Evolutionary conservation across 2,797 vertebrate species (phyloP).

Genomic region (Spinus olivaceus): DNA sequence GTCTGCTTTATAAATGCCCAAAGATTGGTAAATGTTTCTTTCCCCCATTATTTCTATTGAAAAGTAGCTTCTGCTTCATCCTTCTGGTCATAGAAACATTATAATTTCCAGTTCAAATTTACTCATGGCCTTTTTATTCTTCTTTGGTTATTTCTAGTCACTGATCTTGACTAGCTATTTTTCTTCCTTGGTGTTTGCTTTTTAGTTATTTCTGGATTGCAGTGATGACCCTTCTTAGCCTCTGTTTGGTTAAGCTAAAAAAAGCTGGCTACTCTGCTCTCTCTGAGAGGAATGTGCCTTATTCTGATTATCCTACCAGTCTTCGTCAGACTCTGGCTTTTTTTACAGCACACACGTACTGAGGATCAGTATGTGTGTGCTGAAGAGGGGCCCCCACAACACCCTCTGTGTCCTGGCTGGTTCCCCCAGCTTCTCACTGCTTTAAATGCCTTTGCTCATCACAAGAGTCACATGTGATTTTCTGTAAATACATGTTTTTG

Average conservation of each 20-base stretch:
- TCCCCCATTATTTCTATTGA: not conserved
- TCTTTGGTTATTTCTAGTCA: constrained; percentile 16
- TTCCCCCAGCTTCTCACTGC: not conserved
- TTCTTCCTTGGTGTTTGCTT: not conserved
- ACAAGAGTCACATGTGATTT: not conserved
- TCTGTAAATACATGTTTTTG: not conserved
- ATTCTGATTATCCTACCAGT: not conserved
- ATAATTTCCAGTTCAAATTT: not conserved
- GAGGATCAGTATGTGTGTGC: not conserved
- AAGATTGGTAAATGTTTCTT: not conserved
- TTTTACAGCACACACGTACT: not conserved
- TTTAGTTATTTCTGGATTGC: constrained; percentile 18
- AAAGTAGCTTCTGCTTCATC: not conserved
- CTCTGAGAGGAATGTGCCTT: not conserved
- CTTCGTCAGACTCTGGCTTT: not conserved
- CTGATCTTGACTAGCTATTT: not conserved
- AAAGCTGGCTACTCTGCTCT: not conserved
- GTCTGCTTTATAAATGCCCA: not conserved
- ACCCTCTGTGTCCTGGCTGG: not conserved
- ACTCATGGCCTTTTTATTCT: not conserved
- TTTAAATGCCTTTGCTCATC: not conserved
- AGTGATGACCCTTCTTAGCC: constrained; percentile 8
- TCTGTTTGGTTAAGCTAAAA: constrained; percentile 15
- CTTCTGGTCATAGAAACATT: not conserved
- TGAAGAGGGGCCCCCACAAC: not conserved